Base-by-base conservation (phyloP, 2,888 invertebrate species). In the Lasioglossum leucozonium region DNA sequence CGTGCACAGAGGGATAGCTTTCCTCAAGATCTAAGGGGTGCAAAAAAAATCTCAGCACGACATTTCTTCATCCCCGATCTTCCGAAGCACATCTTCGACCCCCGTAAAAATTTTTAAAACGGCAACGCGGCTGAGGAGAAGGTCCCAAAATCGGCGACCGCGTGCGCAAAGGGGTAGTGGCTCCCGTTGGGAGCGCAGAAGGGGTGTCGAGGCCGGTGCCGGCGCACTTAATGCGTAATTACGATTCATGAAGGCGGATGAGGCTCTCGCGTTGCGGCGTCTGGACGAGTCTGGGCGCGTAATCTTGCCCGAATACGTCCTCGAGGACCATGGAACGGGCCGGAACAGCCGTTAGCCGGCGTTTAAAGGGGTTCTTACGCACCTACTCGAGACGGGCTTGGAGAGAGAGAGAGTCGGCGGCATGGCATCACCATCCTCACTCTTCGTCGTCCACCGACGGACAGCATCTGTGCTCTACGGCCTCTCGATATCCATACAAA, bases 391-490 rank as follows among this genome's bases (percentile, higher is more conserved):
- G 91, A 91, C 87, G 88, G n/a, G 88, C n/a, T 55, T 55, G 55
- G 6, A 30, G 82, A 76, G 79, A 69, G 82, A 67, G 72, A 73
- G n/a, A n/a, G n/a, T n/a, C n/a, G n/a, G n/a, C n/a, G 0, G 73
- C 34, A n/a, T n/a, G n/a, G n/a, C n/a, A n/a, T n/a, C 78, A 72
- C 37, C 89, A 91, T n/a, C n/a, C 10, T 10, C n/a, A 3, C n/a
- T n/a, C 3, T n/a, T n/a, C n/a, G 55, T 55, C 90, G n/a, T 90
- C 86, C 91, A 89, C 90, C 91, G 92, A 91, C 92, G 93, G 92
- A 92, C 93, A 92, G 94, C 95, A 95, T 95, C 95, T 95, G 95
- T 93, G 94, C 93, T 91, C 90, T 92, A 92, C 91, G 92, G 92
- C 91, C 55, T 90, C 89, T 87, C 91, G 91, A 94, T 94, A 94